Base-by-base conservation (phyloP, 1,140 invertebrate species). In the Campoletis sonorensis region DNA sequence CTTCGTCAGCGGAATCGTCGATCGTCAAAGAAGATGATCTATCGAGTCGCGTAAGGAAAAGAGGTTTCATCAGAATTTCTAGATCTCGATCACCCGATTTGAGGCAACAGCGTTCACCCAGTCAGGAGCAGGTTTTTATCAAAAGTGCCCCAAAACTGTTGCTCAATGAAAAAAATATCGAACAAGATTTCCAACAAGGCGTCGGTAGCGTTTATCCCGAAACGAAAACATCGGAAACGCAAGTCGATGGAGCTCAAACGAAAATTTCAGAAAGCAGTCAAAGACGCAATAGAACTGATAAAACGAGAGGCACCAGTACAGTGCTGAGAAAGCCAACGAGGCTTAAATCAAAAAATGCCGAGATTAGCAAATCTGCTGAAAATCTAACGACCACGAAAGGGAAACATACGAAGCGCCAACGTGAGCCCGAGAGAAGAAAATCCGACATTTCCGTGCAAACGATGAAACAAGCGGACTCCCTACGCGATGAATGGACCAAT, bases 381-480 rank as follows among this genome's bases (percentile, higher is more conserved):
- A 90, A 89, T 81, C 37, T 91, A 10, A 83, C 64, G 13, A 37
- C 30, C 0, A 81, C 79, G 18, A 86, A 85, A 23, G 49, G 8
- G 10, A 75, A 58, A 75, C n/a, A 54, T 11, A 86, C 89, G 23
- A 91, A 89, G 67, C 84, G 87, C 40, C 82, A 87, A 4, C 82
- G 86, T 1, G 89, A 91, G 0, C 88, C 89, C 0, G 89, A 90
- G 72, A 86, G 91, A 79, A 82, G 90, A 2, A 92, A 87, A 54
- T 90, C 90, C 5, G 91, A 92, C 1, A 91, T 91, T 75, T 90
- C 90, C 2, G 87, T 91, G 16, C 89, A 91, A 45, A 88, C 88
- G 8, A 26, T 58, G 0, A 70, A 30, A 15, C 80, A 85, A 11
- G 79, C 78, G 68, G 54, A 77, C 33, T 51, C 84, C 4, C 68